A percentile compares a stretch with the other conserved stretches of the same genome.
Evolutionary conservation across 2,797 vertebrate genomes (phyloP).

Genomic region (Sebastes glaucus): DNA sequence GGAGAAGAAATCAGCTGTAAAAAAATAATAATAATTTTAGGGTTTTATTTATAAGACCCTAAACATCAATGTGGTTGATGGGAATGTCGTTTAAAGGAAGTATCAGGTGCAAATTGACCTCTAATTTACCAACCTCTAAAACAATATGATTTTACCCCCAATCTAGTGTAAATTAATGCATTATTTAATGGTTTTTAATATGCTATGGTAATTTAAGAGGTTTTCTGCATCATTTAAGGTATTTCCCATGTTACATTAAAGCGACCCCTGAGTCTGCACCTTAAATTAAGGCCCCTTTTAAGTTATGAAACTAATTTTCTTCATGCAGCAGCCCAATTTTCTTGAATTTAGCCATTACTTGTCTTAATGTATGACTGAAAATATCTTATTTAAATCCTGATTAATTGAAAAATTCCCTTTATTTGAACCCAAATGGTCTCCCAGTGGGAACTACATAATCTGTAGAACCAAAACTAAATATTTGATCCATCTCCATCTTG

Average conservation of each 20-base stretch:
- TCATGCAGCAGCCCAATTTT: background rate
- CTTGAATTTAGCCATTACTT: background rate
- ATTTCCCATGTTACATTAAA: background rate
- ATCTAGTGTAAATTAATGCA: background rate
- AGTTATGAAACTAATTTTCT: background rate
- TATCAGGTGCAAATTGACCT: background rate
- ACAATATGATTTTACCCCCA: background rate
- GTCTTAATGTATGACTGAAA: background rate
- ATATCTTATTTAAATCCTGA: background rate
- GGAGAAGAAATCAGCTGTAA: background rate
- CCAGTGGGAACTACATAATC: background rate
- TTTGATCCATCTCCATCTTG: background rate
- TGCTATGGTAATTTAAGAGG: background rate
- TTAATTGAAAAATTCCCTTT: background rate
- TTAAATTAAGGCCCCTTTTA: too few species aligned
- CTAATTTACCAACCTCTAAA: background rate
- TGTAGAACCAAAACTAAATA: background rate
- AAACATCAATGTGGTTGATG: background rate
- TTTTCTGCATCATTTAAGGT: background rate
- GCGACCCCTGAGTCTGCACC: background rate
- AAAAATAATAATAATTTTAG: too few species aligned
- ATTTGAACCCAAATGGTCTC: too few species aligned
- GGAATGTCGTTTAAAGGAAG: background rate
- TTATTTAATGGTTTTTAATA: background rate
- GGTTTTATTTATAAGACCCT: background rate